Base-by-base conservation (phyloP, 2,113 vertebrate species). In the Myotis davidii region DNA sequence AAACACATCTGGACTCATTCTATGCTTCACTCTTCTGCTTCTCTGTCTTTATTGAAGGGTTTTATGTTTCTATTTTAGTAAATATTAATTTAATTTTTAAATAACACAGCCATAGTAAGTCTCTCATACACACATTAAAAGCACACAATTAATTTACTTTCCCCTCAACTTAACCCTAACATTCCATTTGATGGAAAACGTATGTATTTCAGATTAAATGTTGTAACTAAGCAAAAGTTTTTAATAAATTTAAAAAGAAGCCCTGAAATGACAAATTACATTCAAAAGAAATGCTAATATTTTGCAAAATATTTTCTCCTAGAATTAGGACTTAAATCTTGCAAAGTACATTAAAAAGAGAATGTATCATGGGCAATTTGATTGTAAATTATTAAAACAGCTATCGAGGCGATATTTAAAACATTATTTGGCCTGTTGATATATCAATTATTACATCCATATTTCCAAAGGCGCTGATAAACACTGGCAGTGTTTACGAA, bases 51-150 rank as follows among this genome's bases (percentile, higher is more conserved):
- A 67, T 20, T 61, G 20, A 86, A 67, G 17, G 90, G 48, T 79
- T 90, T 84, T 92, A 70, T 88, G 59, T 39, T 79, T 81, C 78
- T 67, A 21, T n/a, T 74, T 48, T 14, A 84, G 37, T 42, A 91
- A 97, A 82, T 74, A 83, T 88, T 74, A 88, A 65, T 88, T 95
- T 85, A 37, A 64, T 72, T 90, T 96, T 88, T 93, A 91, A 81
- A 64, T 56, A 83, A 59, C 27, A 90, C 3, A 88, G 25, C 7
- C 29, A 84, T 6, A 70, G 0, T 56, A 59, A 76, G 52, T 59
- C 11, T 0, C 29, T 29, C 25, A 27, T 37, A 48, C 11, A 73
- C 13, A 39, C 88, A 92, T 92, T 82, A 25, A 88, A 96, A 91
- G 59, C 23, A 67, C 9, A 52, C 50, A 70, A 48, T 84, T 67